Base-by-base conservation (phyloP, 2,113 vertebrate species). In the Gambusia affinis region DNA sequence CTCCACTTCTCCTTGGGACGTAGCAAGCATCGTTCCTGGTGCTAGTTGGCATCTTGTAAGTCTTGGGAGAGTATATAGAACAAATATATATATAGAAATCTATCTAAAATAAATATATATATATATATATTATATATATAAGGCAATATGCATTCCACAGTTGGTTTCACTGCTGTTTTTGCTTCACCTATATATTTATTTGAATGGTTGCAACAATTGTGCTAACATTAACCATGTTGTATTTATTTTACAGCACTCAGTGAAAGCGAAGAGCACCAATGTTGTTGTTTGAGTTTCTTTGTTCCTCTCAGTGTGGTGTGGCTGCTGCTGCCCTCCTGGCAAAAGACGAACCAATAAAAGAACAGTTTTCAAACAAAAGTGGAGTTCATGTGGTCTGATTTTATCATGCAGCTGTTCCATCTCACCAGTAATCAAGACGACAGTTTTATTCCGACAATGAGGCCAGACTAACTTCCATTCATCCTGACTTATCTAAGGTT, bases 171-270 rank as follows among this genome's bases (percentile, higher is more conserved):
- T 88, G 87, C 88, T 65, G 70, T 88, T 35, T 79, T 76, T 66
- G 84, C 90, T 88, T 92, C 89, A 89, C 87, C 85, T 75, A 24
- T 93, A 24, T 93, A 92, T 94, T 95, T 94, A 94, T 94, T 94
- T 94, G 76, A 89, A 89, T 47, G 84, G 87, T 90, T 89, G 86
- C 82, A 28, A 88, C 84, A 81, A 84, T 77, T 81, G 77, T 76
- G 60, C 67, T 6, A 35, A 75, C 70, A 76, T 28, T 70, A 60
- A 74, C 60, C 66, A 67, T 11, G 64, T 60, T 39, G 86, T 94
- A 94, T 94, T 95, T 94, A 93, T 94, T 95, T 93, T 87, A 61
- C 76, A 87, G 87, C 66, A 73, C 73, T 88, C 75, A 83, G 73
- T 83, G 75, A 81, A 84, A 83, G 82, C 72, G 84, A 90, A 51